Evolutionary conservation across 2,797 vertebrate species (phyloP), one percentile per base, ranked within the genome.

Genomic region (Argyrosomus regius): DNA sequence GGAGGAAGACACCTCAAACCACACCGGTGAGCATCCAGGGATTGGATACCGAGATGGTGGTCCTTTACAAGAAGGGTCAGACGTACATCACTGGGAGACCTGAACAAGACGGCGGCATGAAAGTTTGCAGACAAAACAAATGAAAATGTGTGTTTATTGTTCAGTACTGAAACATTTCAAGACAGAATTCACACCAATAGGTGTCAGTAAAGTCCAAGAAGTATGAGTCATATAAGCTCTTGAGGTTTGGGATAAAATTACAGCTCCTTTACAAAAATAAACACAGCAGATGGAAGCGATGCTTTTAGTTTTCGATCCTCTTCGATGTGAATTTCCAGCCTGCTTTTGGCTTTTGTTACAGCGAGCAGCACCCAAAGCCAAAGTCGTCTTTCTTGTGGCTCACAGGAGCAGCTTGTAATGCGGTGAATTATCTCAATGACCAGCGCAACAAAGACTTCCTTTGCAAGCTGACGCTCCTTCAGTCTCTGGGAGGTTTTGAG

Each of bases 371-470:
- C 0, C 9, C 39, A 60, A n/a, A 46, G 46, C 17, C 17, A 2
- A 35, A 39, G 59, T 61, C 48, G 1, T 41, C 53, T 8, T 49
- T 43, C 22, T 11, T n/a, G 17, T 57, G 54, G 52, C 70, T 56
- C 63, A 12, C 24, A 8, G n/a, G 2, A n/a, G 35, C 14, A n/a
- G 13, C 20, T 50, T 41, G 43, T 45, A 6, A 48, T 18, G 26
- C 0, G 5, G 16, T 43, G 53, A 77, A 87, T 81, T 20, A 62
- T 84, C 79, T 88, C 77, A 39, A 8, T 75, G 39, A 75, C 76
- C 49, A 16, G 60, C 49, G 43, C 61, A 35, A 24, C 10, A 61
- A 0, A 58, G 52, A 4, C 45, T 2, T 61, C 7, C 53, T 48
- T 43, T 10, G 26, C 72, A 0, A 1, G 66, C 35, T 7, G 58